Percentiles rank a stretch among this genome's conserved stretches.
Conservation (phyloP, 2,888 invertebrate genomes). For the Tinea pellionella region DNA sequence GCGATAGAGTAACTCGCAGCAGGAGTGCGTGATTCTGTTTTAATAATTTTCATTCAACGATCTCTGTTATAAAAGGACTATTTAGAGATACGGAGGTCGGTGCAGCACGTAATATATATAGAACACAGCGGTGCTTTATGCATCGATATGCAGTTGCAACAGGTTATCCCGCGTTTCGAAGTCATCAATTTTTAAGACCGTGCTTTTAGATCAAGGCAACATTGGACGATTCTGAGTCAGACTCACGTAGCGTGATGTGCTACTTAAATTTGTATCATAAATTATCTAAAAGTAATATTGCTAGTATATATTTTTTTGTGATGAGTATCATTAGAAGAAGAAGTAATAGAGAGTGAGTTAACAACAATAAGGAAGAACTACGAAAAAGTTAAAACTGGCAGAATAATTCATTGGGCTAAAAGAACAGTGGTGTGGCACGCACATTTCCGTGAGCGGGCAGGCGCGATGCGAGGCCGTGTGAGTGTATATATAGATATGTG, state of each 20-base stretch:
- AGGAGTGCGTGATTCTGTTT: too few species aligned
- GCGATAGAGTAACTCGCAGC: too few species aligned
- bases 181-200: not conserved
- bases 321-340: too few species aligned
- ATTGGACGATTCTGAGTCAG: too few species aligned
- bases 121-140: constrained; percentile 4
- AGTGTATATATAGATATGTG: constrained; percentile 24
- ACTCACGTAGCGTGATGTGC: too few species aligned
- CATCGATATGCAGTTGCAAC: not conserved
- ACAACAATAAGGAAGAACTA: not conserved
- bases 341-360: not conserved
- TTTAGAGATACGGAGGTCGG: not conserved
- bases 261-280: too few species aligned
- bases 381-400: not conserved
- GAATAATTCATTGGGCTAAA: not conserved
- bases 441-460: constrained; percentile 59
- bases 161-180: not conserved
- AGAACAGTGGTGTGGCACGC: constrained; percentile 32
- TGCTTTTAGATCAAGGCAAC: not conserved
- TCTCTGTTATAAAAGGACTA: not conserved
- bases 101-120: not conserved
- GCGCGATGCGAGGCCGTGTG: constrained; percentile 61
- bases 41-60: too few species aligned
- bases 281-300: too few species aligned
- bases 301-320: too few species aligned